A percentile compares a stretch with the other conserved stretches of the same genome.
phyloP scores from a whole-genome alignment of 1,140 invertebrate genomes.

The Neuroterus valhalla region DNA sequence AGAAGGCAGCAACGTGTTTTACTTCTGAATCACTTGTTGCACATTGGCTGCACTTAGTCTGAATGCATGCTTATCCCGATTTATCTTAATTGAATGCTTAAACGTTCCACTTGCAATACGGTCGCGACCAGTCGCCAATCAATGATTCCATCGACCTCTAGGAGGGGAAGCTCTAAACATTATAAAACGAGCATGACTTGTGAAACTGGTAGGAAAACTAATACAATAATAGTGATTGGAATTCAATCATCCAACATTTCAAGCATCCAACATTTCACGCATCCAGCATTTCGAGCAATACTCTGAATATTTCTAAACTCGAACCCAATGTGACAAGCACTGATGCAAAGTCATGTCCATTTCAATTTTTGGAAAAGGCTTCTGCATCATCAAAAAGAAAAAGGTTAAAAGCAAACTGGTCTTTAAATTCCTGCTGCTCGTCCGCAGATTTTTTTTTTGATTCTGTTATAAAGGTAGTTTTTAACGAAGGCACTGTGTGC shows the following conservation, averaged over 20 bases:
- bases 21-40: constrained; percentile 30
- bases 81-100: constrained; percentile 31
- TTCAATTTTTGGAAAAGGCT: not conserved
- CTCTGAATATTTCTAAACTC: too few relatives aligned
- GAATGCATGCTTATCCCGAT: constrained; percentile 29
- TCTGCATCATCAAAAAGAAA: not conserved
- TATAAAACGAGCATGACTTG: constrained; percentile 25
- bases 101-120: constrained; percentile 28
- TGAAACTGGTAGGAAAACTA: constrained; percentile 5
- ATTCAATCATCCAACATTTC: too few relatives aligned
- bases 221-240: too few relatives aligned
- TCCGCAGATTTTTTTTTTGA: not conserved
- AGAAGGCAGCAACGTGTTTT: constrained; percentile 8
- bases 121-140: constrained; percentile 28
- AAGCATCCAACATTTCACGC: too few relatives aligned
- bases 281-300: too few relatives aligned
- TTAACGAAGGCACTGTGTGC: constrained; percentile 9
- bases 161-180: constrained; percentile 14
- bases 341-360: too few relatives aligned
- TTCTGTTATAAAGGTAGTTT: constrained; percentile 6
- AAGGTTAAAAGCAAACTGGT: not conserved
- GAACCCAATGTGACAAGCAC: not conserved
- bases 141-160: constrained; percentile 21
- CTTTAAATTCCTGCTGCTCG: not conserved
- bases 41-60: constrained; percentile 27